A percentile compares a stretch with the other conserved stretches of the same genome.
Evolutionary conservation across 2,113 vertebrate species (phyloP).

Genomic region (Butorides virescens): DNA sequence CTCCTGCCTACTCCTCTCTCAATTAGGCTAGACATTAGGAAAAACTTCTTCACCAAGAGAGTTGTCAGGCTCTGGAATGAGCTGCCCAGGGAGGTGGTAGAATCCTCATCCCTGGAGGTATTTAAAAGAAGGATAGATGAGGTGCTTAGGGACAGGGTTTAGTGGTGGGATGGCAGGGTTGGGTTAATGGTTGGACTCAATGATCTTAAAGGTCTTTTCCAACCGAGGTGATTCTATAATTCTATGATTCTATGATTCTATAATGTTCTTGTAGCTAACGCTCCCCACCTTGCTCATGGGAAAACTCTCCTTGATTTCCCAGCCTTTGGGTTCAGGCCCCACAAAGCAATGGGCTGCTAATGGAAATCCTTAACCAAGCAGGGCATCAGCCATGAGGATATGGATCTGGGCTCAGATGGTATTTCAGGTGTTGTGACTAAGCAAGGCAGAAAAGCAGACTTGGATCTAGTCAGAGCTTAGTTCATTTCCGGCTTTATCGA

Average conservation of each 20-base stretch:
- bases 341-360: background rate
- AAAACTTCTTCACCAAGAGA: too few relatives aligned
- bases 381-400: background rate
- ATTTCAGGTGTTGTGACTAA: constrained; percentile 42
- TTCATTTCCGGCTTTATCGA: constrained; percentile 62
- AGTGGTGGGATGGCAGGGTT: too few relatives aligned
- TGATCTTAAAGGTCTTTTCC: too few relatives aligned
- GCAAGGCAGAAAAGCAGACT: constrained; percentile 41
- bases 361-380: background rate
- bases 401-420: constrained; percentile 11
- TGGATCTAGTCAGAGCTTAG: constrained; percentile 8
- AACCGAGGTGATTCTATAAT: too few relatives aligned
- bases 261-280: rapidly evolving
- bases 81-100: too few relatives aligned
- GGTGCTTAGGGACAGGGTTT: too few relatives aligned
- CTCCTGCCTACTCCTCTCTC: background rate
- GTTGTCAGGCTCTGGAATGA: too few relatives aligned
- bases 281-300: background rate
- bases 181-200: too few relatives aligned
- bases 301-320: background rate
- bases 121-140: too few relatives aligned
- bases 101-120: too few relatives aligned
- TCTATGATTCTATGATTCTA: too few relatives aligned
- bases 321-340: background rate
- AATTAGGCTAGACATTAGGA: too few relatives aligned